Evolutionary conservation across 2,797 vertebrate genomes (phyloP), one percentile per base, ranked within the genome.

Genomic region (Sebastes kiyomatsui): DNA sequence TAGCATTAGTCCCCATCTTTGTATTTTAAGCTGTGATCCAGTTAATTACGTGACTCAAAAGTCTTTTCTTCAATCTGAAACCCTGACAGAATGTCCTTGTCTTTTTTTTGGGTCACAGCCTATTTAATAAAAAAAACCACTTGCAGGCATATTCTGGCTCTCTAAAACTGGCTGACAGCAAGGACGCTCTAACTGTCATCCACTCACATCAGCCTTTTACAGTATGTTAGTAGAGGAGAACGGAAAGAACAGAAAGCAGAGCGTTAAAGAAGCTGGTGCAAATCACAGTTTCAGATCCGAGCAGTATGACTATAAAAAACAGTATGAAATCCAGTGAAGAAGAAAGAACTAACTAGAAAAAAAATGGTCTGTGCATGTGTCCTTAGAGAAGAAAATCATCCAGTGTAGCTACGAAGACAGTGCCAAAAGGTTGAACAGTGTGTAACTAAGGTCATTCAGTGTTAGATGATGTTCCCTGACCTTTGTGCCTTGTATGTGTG

Each of bases 381-480:
- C 70, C 32, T 69, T 25, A 7, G 52, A 85, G 84, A 79, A 88
- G 49, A 88, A 82, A 87, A 77, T 89, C 69, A 80, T 85, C 74
- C 90, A 89, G 86, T 91, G 87, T 88, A 81, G 85, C 85, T 93
- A 91, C 90, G 75, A 92, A 86, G 52, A 92, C 77, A 74, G 72
- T 87, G 86, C 82, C 66, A 82, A 90, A 90, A 84, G 52, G 76
- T 64, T 80, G 70, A 83, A 88, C 73, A 84, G 77, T 86, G 82
- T 83, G 42, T 73, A 61, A 77, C 65, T 69, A 56, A 75, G 72
- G 68, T 77, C 72, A 58, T 79, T 86, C 69, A 90, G 70, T 55
- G 30, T 80, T 82, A 81, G 88, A 90, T 84, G 77, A 80, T 86
- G 80, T 90, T 95, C 92, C 94, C 94, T 95, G 95, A 96, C 94